phyloP scores from a whole-genome alignment of 2,113 vertebrate genomes.

The Ovis canadensis region DNA sequence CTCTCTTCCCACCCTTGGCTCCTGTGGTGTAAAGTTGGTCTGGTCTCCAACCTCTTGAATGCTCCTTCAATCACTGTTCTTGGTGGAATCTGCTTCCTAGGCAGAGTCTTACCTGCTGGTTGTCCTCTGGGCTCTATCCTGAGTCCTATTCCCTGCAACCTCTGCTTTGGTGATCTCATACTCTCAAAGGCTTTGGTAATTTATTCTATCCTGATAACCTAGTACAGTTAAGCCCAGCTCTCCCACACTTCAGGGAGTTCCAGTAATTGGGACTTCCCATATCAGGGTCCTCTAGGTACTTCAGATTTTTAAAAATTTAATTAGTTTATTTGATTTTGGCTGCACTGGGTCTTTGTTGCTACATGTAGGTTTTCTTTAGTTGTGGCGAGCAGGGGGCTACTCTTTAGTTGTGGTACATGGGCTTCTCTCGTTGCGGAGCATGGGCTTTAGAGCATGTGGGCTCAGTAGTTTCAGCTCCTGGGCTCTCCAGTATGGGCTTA shows the following conservation, averaged over 20 bases:
- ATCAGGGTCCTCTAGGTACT: neutral
- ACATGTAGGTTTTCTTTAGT: neutral
- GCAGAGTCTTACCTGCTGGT: neutral
- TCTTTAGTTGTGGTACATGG: neutral
- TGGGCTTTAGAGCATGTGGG: neutral
- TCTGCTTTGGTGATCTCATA: neutral
- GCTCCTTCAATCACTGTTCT: neutral
- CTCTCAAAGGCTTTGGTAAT: neutral
- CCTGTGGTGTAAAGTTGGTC: neutral
- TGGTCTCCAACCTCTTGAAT: neutral
- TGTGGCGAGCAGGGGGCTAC: neutral
- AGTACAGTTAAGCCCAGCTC: neutral
- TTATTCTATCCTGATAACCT: fast-evolving
- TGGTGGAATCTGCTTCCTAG: neutral
- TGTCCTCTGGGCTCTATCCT: neutral
- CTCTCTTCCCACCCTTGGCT: neutral
- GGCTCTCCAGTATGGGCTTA: neutral
- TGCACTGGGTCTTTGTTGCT: neutral
- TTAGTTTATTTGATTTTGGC: neutral
- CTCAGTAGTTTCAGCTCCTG: neutral
- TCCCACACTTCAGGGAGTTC: neutral
- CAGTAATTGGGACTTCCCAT: neutral
- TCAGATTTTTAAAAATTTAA: neutral
- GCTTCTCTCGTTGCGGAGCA: neutral
- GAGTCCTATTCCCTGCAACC: neutral